Conservation (phyloP, 2,888 invertebrate species). For the Acrobasis suavella region DNA sequence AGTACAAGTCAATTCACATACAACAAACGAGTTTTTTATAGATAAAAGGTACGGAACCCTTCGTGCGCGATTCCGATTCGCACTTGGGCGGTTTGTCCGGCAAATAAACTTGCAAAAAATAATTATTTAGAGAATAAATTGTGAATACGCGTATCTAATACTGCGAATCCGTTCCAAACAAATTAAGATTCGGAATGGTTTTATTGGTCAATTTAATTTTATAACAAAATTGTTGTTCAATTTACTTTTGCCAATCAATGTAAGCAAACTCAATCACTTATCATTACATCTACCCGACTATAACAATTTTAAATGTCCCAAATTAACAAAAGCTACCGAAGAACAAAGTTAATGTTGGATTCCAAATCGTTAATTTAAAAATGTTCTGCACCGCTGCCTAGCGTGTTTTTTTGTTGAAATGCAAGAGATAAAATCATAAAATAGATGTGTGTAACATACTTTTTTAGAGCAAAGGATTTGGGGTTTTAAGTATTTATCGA, state of each 20-base stretch:
- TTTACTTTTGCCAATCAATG: constrained; percentile 8
- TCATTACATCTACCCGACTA: not conserved
- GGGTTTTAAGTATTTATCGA: constrained; percentile 10
- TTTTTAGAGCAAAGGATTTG: constrained; percentile 11
- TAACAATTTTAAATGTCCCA: not conserved
- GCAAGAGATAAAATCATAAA: constrained; percentile 29
- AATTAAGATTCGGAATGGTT: constrained; percentile 30
- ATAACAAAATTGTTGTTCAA: constrained; percentile 10
- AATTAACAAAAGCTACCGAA: constrained; percentile 23
- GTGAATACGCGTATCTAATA: not conserved
- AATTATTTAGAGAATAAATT: not conserved
- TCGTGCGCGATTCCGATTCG: too few relatives aligned
- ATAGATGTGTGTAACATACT: constrained; percentile 25
- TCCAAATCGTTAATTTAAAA: constrained; percentile 27
- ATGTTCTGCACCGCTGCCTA: constrained; percentile 41
- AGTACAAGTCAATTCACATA: too few relatives aligned
- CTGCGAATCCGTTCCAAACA: constrained; percentile 25
- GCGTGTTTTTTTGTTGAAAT: constrained; percentile 24
- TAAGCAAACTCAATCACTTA: constrained; percentile 12
- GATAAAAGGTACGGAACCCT: too few relatives aligned
- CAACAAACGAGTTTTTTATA: too few relatives aligned
- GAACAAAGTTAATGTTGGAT: not conserved
- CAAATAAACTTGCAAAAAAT: too few relatives aligned
- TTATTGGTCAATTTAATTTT: constrained; percentile 3
- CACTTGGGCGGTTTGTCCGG: too few relatives aligned